These are phyloP conservation scores for Theristicus caerulescens DNA, from an alignment of 2,113 vertebrate genomes.

Conservation along the genomic window DNA sequence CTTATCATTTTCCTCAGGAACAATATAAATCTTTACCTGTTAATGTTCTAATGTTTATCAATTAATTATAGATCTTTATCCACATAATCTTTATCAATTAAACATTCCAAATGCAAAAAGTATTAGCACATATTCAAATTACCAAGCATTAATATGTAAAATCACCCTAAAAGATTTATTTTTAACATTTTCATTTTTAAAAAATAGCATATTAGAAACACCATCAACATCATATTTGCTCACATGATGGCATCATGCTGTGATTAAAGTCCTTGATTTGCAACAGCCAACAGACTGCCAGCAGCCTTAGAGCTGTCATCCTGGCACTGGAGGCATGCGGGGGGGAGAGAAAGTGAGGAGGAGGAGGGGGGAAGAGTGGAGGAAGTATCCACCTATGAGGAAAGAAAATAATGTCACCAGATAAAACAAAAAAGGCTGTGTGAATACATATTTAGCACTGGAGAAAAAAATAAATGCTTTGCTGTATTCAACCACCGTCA, in stretches of 20 bases:
- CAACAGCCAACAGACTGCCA: neutral
- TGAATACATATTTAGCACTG: neutral
- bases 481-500: neutral
- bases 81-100: slow-evolving; percentile 32
- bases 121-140: neutral
- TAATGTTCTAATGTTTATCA: slow-evolving; percentile 40
- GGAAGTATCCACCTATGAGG: neutral
- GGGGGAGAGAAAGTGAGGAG: neutral
- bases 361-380: neutral
- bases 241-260: neutral
- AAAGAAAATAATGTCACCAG: neutral
- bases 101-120: slow-evolving; percentile 14
- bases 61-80: slow-evolving; percentile 58
- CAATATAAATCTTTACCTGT: slow-evolving; percentile 40
- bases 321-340: neutral
- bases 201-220: neutral
- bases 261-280: slow-evolving; percentile 25
- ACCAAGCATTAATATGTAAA: neutral
- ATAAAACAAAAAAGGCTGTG: neutral
- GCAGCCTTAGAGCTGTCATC: neutral
- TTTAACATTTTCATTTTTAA: neutral
- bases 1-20: slow-evolving; percentile 13
- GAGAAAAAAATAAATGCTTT: neutral
- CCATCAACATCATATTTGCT: slow-evolving; percentile 25
- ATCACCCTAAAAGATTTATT: neutral